Base-by-base conservation (phyloP, 2,888 invertebrate genomes). In the Eurois occulta region DNA sequence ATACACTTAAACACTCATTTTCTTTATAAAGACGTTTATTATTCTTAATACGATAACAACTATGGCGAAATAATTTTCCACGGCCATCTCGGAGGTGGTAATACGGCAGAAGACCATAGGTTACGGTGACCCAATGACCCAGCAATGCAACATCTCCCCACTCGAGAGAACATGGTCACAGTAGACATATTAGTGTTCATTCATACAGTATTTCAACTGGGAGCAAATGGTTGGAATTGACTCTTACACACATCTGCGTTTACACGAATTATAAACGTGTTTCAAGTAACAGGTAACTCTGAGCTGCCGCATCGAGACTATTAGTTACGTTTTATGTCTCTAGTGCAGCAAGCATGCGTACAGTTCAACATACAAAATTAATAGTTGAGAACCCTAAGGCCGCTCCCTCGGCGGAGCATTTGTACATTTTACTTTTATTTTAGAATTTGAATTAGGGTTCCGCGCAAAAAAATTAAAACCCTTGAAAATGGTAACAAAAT, bases 81-180 rank as follows among this genome's bases (percentile, higher is more conserved):
- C 43, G 66, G 6, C 41, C 10, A 43, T 52, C 35, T 38, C 21
- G 7, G 7, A 68, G 35, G 48, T 75, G 52, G 32, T 72, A 75
- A 76, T 70, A 41, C 60, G 58, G 28, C 24, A 70, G 62, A 58
- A 64, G 52, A 28, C 66, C 83, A 74, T 41, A 82, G 65, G 11
- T 48, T 43, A 72, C 62, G 28, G 58, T 79, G 87, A 81, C 86
- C 84, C n/a, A 79, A 58, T 86, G 86, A 81, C 86, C 78, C 24
- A 71, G 76, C 72, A 74, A 41, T 78, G 77, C 66, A 86, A 77
- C 71, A 68, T 66, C 75, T 81, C 38, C 10, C 64, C 24, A 62
- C 66, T 64, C 28, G 62, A 75, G 48, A 74, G 43, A 66, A 70
- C 75, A 65, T 75, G 65, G n/a, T 41, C 65, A 41, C 11, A 65